Evolutionary conservation across 2,113 vertebrate species (phyloP).

Genomic region (Oreochromis niloticus): DNA sequence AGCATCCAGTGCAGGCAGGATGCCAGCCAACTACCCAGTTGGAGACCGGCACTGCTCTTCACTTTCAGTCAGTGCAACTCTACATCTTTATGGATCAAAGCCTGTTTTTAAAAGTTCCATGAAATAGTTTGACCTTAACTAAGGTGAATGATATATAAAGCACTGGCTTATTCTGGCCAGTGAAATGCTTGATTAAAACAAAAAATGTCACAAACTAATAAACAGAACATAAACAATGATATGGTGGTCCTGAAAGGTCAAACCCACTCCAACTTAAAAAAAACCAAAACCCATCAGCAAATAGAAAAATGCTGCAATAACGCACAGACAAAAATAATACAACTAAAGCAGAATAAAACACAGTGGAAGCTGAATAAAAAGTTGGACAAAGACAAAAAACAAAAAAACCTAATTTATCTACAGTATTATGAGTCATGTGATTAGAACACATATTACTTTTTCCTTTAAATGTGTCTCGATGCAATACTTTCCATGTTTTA

Average conservation of each 20-base stretch:
- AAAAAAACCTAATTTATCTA: not conserved
- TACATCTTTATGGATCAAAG: not conserved
- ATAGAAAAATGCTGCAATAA: not conserved
- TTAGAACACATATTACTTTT: not conserved
- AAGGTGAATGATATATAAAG: not conserved
- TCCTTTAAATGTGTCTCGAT: not conserved
- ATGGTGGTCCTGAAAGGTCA: not conserved
- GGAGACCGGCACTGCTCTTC: not conserved
- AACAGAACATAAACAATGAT: not conserved
- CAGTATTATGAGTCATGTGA: not conserved
- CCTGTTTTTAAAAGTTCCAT: not conserved
- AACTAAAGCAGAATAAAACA: not conserved
- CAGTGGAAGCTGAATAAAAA: not conserved
- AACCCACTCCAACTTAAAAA: not conserved
- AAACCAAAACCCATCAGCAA: not conserved
- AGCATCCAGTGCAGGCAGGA: not conserved
- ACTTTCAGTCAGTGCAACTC: not conserved
- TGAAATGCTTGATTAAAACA: not conserved
- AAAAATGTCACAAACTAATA: not conserved
- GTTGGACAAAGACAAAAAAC: not conserved
- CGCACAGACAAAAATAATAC: not conserved
- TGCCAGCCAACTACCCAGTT: not conserved
- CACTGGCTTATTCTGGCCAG: not conserved
- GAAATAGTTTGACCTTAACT: not conserved
- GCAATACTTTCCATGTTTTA: not conserved